Percentiles rank a stretch among this genome's conserved stretches.
phyloP scores from a whole-genome alignment of 2,113 vertebrate species.

The Lates calcarifer region DNA sequence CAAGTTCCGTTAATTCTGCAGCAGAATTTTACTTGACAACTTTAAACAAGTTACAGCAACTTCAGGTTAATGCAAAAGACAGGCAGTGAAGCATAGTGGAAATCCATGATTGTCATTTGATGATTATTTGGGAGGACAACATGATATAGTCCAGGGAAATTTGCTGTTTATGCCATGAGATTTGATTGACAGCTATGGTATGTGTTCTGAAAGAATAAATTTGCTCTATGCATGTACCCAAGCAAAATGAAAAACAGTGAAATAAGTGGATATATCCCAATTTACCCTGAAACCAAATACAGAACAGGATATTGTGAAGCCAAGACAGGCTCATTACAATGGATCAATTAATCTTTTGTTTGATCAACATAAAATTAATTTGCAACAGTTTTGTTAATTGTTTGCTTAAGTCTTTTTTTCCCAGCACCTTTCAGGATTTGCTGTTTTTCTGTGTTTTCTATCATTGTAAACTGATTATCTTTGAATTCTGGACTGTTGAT shows the following conservation, averaged over 20 bases:
- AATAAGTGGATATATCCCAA: not conserved
- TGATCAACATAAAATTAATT: not conserved
- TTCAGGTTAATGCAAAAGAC: not conserved
- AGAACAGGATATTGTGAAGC: not conserved
- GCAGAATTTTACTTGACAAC: not conserved
- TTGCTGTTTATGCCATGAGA: not conserved
- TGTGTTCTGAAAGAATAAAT: not conserved
- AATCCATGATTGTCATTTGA: not conserved
- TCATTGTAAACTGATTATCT: too few relatives aligned
- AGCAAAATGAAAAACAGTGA: not conserved
- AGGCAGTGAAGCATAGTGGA: not conserved
- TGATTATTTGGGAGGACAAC: not conserved
- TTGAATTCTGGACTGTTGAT: too few relatives aligned
- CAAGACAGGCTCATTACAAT: not conserved
- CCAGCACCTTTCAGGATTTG: too few relatives aligned
- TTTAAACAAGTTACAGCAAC: constrained; percentile 1
- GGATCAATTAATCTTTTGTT: too few relatives aligned
- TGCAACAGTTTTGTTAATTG: not conserved
- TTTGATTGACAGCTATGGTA: constrained; percentile 11
- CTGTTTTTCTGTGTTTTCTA: too few relatives aligned
- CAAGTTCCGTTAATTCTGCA: not conserved
- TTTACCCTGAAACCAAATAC: not conserved
- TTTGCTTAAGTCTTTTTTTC: not conserved
- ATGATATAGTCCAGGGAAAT: not conserved
- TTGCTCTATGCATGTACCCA: not conserved